phyloP scores from a whole-genome alignment of 53 echinoderm and acorn worm species.

The Hippasteria phrygiana region DNA sequence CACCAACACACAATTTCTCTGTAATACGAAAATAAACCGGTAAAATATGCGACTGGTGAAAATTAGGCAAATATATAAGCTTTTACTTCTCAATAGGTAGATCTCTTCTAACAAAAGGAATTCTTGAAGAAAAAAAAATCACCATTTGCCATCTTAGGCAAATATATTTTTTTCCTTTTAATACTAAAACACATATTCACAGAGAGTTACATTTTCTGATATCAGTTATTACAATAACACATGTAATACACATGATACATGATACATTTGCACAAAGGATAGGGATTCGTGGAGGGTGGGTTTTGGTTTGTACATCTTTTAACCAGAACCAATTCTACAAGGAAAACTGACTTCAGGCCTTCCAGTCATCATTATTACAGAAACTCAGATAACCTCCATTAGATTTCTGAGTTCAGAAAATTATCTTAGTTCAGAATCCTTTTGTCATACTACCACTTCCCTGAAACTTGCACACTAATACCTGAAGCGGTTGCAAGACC shows the following conservation, averaged over 20 bases:
- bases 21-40: not conserved
- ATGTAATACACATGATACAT: conserved; percentile 31
- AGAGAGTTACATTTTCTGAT: not conserved
- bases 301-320: not conserved
- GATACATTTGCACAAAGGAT: not conserved
- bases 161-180: not conserved
- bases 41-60: not conserved
- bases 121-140: not conserved
- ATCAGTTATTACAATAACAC: conserved; percentile 19
- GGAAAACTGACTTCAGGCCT: not conserved
- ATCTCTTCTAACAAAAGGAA: not conserved
- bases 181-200: conserved; percentile 20
- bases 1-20: not conserved
- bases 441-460: too few species aligned
- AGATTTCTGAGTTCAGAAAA: too few species aligned
- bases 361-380: not conserved
- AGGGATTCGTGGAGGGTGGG: not conserved
- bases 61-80: conserved; percentile 12
- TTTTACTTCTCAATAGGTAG: not conserved
- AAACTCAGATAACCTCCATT: not conserved
- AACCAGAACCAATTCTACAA: not conserved
- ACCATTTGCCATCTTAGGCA: not conserved
- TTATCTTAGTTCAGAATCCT: too few species aligned
- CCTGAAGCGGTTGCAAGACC: too few species aligned
- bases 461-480: too few species aligned